Evolutionary conservation across 2,113 vertebrate species (phyloP), one percentile per base, ranked within the genome.

Genomic region (Cyphomyrus discorhynchus): DNA sequence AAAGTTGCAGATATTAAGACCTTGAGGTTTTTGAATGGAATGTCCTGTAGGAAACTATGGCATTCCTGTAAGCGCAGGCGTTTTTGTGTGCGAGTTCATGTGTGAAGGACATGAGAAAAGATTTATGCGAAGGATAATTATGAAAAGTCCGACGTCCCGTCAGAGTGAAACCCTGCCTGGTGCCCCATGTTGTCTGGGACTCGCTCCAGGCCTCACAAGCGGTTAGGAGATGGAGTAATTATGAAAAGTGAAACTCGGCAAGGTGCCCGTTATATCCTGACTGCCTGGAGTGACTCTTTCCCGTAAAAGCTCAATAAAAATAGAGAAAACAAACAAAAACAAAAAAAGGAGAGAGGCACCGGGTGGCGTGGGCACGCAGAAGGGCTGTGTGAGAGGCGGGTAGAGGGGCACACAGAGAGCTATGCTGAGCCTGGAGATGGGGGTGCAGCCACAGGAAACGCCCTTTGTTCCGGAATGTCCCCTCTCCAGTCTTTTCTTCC

Each of bases 401-500:
- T 92, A 90, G n/a, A n/a, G 85, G 90, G 92, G 89, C 35, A 87
- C 27, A 10, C 2, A 10, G 88, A 47, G 82, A 92, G 88, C 66
- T 90, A 92, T 90, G 91, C 56, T 17, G 17, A 39, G 42, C 82
- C 70, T 39, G 90, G 90, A 89, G 90, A 91, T 91, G 88, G 87
- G 9, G 86, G 88, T 52, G 62, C 56, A 83, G 35, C 45, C 21
- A 70, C 74, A 56, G 88, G 91, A 56, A 35, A 24, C 49, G 74
- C 39, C 89, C 87, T 91, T 92, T 92, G 91, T 92, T 89, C 35
- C 74, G 83, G 53, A 90, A 92, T 47, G 42, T 52, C 52, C 87
- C 85, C 86, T 24, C 88, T 85, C 31, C 66, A 47, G 56, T 74
- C 70, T 77, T 89, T 84, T 49, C 89, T 27, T 52, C 39, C 66